phyloP scores from a whole-genome alignment of 2,797 vertebrate genomes.

The Australoheros facetus region DNA sequence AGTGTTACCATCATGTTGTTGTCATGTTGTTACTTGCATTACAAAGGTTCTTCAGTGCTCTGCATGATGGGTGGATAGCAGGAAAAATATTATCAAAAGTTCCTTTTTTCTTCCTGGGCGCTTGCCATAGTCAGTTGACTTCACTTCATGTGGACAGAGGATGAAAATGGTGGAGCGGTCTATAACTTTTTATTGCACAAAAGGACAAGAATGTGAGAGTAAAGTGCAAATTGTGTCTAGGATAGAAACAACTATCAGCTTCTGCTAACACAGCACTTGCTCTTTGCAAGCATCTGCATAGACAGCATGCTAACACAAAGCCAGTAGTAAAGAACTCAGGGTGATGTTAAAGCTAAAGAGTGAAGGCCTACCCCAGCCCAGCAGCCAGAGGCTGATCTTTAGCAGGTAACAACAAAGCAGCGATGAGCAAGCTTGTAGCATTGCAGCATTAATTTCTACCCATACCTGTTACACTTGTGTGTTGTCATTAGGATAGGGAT shows the following conservation, averaged over 20 bases:
- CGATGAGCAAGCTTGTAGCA: neutral
- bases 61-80: neutral
- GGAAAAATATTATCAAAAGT: neutral
- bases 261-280: neutral
- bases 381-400: neutral
- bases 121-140: neutral
- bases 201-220: neutral
- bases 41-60: neutral
- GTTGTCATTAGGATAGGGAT: neutral
- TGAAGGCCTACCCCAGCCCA: neutral
- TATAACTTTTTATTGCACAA: neutral
- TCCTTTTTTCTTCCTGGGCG: neutral
- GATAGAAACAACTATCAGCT: neutral
- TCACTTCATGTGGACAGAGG: neutral
- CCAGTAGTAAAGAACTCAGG: neutral
- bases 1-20: constrained; percentile 2
- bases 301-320: neutral
- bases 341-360: neutral
- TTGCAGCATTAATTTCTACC: neutral
- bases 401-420: neutral
- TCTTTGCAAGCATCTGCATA: neutral
- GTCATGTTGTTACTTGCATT: constrained; percentile 2
- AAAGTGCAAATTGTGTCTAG: neutral
- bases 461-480: neutral
- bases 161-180: neutral